phyloP scores from a whole-genome alignment of 2,797 vertebrate genomes.

The Poecilia gillii region DNA sequence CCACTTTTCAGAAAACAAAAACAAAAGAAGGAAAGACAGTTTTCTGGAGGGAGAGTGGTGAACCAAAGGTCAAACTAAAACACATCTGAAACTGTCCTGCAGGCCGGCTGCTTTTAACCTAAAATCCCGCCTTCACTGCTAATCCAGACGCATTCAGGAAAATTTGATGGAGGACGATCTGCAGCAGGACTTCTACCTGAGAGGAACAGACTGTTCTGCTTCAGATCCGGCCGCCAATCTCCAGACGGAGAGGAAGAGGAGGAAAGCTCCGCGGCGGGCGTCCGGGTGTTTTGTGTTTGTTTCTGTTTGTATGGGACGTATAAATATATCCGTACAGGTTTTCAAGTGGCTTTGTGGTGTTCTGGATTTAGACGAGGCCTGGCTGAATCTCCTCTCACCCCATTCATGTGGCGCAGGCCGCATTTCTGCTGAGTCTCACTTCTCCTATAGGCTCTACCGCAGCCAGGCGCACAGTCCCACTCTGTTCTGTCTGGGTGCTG shows the following conservation, averaged over 20 bases:
- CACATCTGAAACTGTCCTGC: background rate
- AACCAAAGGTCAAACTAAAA: background rate
- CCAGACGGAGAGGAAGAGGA: background rate
- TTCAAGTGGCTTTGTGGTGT: conserved; percentile 80
- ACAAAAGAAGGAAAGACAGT: background rate
- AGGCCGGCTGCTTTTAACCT: background rate
- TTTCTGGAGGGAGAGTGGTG: background rate
- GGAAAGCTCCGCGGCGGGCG: conserved; percentile 12
- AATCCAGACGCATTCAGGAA: background rate
- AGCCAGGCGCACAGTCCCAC: conserved; percentile 17
- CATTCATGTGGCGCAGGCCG: conserved; percentile 72
- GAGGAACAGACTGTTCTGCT: background rate
- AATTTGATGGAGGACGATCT: conserved; percentile 17
- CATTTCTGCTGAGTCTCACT: conserved; percentile 48
- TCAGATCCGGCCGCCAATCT: conserved; percentile 8
- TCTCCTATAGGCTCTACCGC: conserved; percentile 32
- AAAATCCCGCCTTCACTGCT: background rate
- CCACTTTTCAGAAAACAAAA: background rate
- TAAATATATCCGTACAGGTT: conserved; percentile 76
- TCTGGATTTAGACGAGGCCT: conserved; percentile 77
- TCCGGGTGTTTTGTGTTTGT: conserved; percentile 38
- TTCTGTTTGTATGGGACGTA: conserved; percentile 62
- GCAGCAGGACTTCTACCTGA: background rate
- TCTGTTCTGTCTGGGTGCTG: background rate
- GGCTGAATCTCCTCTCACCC: conserved; percentile 64